Conservation (phyloP, 2,888 invertebrate genomes). For the Clostera curtula region DNA sequence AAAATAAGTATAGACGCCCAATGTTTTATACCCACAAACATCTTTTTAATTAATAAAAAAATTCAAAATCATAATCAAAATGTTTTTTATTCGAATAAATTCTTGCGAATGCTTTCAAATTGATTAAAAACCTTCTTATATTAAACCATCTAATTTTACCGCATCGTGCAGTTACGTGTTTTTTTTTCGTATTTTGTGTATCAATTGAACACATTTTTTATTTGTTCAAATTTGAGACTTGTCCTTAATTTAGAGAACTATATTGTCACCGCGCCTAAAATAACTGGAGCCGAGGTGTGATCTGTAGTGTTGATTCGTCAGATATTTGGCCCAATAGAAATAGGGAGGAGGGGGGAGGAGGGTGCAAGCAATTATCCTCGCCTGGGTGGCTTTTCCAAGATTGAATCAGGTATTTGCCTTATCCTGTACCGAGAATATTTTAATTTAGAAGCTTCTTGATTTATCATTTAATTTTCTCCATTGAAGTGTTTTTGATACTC, state of each 20-base stretch:
- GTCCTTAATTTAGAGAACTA: slow-evolving; percentile 1
- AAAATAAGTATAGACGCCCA: no score
- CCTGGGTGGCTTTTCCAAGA: slow-evolving; percentile 10
- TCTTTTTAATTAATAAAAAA: no score
- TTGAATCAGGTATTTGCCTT: slow-evolving; percentile 15
- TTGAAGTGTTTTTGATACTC: slow-evolving; percentile 7
- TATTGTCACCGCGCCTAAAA: slow-evolving; percentile 15
- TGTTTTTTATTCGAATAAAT: no score
- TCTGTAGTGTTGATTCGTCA: slow-evolving; percentile 29
- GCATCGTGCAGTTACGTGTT: no score
- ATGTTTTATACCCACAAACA: no score
- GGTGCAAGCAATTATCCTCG: slow-evolving; percentile 23
- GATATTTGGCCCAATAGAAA: slow-evolving; percentile 28
- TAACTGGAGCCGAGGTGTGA: slow-evolving; percentile 23
- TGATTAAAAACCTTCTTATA: no score
- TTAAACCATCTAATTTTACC: no score
- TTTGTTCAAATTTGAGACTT: background rate
- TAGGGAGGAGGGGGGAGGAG: slow-evolving; percentile 10
- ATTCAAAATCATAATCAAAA: no score
- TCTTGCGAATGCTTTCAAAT: no score
- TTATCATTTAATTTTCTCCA: slow-evolving; percentile 16
- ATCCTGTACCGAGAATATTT: slow-evolving; percentile 19
- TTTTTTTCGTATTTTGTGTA: no score
- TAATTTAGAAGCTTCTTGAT: slow-evolving; percentile 18
- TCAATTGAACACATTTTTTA: background rate